Conservation (phyloP, 1,140 invertebrate species). For the Sycobia sp. region DNA sequence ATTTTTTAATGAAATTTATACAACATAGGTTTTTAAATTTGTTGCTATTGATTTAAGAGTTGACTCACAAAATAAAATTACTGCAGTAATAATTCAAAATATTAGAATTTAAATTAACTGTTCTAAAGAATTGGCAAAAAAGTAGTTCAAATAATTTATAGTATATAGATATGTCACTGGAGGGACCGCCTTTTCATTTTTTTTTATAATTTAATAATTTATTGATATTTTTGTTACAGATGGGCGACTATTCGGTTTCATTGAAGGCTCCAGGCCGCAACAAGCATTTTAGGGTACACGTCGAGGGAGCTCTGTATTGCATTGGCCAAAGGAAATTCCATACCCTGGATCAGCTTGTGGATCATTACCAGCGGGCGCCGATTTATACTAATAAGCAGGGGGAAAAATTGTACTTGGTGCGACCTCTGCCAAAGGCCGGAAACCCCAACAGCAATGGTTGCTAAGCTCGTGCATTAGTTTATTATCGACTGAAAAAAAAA, state of each 20-base stretch:
- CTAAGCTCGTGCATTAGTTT: slow-evolving; percentile 42
- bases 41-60: no score
- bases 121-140: no score
- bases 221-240: slow-evolving; percentile 70
- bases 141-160: no score
- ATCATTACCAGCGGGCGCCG: slow-evolving; percentile 97
- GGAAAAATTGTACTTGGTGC: slow-evolving; percentile 90
- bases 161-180: no score
- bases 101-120: no score
- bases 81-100: no score
- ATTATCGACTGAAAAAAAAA: slow-evolving; percentile 27
- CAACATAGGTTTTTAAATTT: no score
- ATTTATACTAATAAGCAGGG: slow-evolving; percentile 97
- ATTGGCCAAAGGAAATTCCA: slow-evolving; percentile 98
- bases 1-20: no score
- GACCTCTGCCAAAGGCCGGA: slow-evolving; percentile 76
- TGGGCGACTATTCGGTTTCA: slow-evolving; percentile 98
- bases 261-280: slow-evolving; percentile 96
- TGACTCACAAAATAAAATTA: no score
- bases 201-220: no score
- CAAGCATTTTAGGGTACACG: slow-evolving; percentile 98
- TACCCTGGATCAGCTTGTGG: slow-evolving; percentile 93
- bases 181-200: no score
- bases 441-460: slow-evolving; percentile 61
- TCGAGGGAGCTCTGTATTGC: slow-evolving; percentile 90